phyloP scores from a whole-genome alignment of 2,797 vertebrate genomes.

The Silurus aristotelis region DNA sequence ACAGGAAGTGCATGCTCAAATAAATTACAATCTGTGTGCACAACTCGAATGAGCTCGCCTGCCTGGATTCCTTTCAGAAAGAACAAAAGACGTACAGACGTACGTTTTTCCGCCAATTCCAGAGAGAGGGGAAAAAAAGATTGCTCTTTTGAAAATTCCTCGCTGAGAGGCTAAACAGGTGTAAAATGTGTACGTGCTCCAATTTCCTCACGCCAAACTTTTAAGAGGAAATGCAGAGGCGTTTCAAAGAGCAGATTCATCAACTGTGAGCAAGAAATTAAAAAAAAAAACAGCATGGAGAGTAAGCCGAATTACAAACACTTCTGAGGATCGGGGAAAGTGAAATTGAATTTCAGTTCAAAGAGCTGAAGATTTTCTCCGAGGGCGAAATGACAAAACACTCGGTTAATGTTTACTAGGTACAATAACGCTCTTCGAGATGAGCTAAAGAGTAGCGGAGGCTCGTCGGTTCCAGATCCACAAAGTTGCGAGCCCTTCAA shows the following conservation, averaged over 20 bases:
- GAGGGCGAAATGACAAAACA: background rate
- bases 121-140: conserved; percentile 31
- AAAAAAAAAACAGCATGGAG: background rate
- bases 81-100: conserved; percentile 50
- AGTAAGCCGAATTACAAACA: background rate
- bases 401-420: background rate
- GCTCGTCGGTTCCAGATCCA: background rate
- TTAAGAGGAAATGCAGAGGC: conserved; percentile 34
- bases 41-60: background rate
- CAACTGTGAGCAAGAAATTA: background rate
- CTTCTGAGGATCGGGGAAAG: conserved; percentile 43
- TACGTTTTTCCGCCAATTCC: conserved; percentile 44
- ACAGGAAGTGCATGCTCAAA: background rate
- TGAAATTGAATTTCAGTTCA: conserved; percentile 61
- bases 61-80: conserved; percentile 47
- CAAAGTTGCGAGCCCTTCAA: background rate
- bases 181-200: conserved; percentile 39
- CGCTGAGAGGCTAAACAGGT: conserved; percentile 49
- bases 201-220: conserved; percentile 43
- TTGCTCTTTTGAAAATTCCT: conserved; percentile 56
- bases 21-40: background rate
- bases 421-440: background rate
- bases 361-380: conserved; percentile 53
- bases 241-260: conserved; percentile 57
- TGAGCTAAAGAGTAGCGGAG: background rate